Base-by-base conservation (phyloP, 2,888 invertebrate genomes). In the Doris montereyensis region DNA sequence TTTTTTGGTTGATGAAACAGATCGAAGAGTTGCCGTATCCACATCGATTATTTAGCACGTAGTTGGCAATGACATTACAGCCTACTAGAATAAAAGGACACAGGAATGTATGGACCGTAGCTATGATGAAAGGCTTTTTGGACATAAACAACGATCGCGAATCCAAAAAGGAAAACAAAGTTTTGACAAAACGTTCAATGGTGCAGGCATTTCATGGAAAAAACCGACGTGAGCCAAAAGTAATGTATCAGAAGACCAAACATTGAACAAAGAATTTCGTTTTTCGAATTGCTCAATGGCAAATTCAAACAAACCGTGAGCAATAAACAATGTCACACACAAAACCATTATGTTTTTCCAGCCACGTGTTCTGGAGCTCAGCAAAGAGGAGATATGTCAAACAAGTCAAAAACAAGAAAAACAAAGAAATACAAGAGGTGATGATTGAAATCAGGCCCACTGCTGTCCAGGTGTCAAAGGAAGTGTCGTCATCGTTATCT, bases 191-290 rank as follows among this genome's bases (percentile, higher is more conserved):
- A 32, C 74, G 81, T 62, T 85, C 84, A 58, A 81, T 83, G 60
- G 83, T 82, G 68, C 84, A 84, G 21, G 83, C 76, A 32, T n/a
- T 81, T 81, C 82, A 83, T 83, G 82, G 84, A 84, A 21, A 82
- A 78, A 26, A 84, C 76, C 1, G 80, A 57, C 1, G 81, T 52
- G 67, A 86, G 52, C 84, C 84, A 85, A 41, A 81, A 76, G 68
- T 80, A 84, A 71, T 86, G 86, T n/a, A 83, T 62, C 2, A 78
- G 8, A 21, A 84, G 77, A 10, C 83, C 85, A 24, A 85, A 71
- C 8, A 74, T 73, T 60, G 75, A n/a, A 74, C 86, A 86, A 0
- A 76, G 58, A 0, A 67, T n/a, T 32, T 0, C 24, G 57, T n/a
- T 58, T 52, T n/a, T 78, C 62, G 13, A 75, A 34, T 0, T 77